Conservation (phyloP, 2,113 vertebrate genomes). For the Dicrurus megarhynchus region DNA sequence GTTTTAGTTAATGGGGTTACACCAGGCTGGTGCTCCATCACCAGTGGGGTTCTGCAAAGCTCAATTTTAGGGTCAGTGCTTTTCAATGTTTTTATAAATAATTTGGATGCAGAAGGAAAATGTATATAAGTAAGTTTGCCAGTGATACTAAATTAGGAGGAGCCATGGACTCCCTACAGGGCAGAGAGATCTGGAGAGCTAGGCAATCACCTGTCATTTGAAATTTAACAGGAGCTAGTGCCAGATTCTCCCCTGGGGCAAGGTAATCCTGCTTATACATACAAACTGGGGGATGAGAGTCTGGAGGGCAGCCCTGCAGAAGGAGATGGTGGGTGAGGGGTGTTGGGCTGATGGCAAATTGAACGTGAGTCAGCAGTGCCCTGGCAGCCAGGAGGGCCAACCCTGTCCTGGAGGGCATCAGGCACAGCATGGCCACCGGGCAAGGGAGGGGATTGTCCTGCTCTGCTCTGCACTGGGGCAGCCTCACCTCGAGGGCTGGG, state of each 20-base stretch:
- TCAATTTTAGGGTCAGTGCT: background rate
- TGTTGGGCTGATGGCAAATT: background rate
- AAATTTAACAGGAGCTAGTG: background rate
- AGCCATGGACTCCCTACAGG: background rate
- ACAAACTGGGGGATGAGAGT: background rate
- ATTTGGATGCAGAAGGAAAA: background rate
- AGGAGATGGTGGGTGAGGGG: too few species aligned
- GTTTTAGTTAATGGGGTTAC: background rate
- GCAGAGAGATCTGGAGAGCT: background rate
- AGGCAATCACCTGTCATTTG: background rate
- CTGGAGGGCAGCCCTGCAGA: background rate
- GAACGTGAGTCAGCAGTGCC: background rate
- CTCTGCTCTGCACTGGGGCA: rapidly evolving
- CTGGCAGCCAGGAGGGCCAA: background rate
- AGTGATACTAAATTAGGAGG: background rate
- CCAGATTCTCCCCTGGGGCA: background rate
- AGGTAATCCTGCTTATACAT: background rate
- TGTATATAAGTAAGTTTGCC: background rate
- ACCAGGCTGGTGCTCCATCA: background rate
- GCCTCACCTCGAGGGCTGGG: rapidly evolving
- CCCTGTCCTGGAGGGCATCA: rapidly evolving
- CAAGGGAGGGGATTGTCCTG: background rate
- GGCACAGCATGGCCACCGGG: rapidly evolving
- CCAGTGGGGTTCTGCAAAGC: background rate
- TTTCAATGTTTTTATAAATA: background rate